Conservation (phyloP, 1,140 invertebrate species). For the Acromyrmex heyeri region DNA sequence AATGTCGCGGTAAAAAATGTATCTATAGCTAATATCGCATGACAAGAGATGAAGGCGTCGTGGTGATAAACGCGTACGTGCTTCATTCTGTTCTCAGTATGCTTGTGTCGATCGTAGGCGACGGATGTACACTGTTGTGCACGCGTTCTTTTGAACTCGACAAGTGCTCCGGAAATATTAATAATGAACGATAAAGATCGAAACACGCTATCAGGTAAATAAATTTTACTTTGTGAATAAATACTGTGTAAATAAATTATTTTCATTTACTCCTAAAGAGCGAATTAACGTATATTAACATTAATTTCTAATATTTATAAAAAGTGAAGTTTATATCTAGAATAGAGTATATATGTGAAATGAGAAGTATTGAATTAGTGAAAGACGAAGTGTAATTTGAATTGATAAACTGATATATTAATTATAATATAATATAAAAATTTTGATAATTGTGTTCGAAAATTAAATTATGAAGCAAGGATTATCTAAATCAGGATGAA, state of each 20-base stretch:
- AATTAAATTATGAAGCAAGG: neutral
- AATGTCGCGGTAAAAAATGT: neutral
- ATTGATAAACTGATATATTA: constrained; percentile 21
- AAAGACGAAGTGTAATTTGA: constrained; percentile 10
- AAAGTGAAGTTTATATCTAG: constrained; percentile 1
- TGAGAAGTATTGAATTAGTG: neutral
- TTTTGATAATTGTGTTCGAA: neutral
- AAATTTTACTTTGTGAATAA: neutral
- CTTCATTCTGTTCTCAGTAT: constrained; percentile 71
- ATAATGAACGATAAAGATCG: constrained; percentile 14
- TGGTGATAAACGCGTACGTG: constrained; percentile 59
- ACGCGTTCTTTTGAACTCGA: neutral
- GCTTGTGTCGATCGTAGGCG: constrained; percentile 73
- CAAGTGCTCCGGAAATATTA: constrained; percentile 38
- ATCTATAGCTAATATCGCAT: neutral
- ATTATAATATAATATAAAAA: neutral
- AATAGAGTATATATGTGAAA: neutral
- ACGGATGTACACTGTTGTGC: constrained; percentile 56
- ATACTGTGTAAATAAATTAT: neutral
- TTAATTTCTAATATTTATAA: neutral
- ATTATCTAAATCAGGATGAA: neutral
- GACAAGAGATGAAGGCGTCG: constrained; percentile 54
- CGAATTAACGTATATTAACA: neutral
- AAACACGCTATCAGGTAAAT: neutral
- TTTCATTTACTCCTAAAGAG: neutral